Base-by-base conservation (phyloP, 2,113 vertebrate genomes). In the Gorsachius goisagi region DNA sequence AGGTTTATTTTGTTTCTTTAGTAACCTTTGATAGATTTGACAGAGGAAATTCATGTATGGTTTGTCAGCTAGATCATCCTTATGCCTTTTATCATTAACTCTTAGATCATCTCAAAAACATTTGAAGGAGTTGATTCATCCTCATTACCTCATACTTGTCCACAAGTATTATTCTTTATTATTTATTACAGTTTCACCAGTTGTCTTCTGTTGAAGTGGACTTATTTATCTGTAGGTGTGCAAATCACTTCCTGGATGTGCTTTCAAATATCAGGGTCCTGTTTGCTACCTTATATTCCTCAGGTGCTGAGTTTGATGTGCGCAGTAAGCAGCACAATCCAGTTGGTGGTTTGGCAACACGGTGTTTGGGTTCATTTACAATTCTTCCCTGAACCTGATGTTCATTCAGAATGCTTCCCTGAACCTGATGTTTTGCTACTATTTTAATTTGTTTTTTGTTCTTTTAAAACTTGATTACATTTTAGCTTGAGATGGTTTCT, bases 251-350 rank as follows among this genome's bases (percentile, higher is more conserved):
- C 44, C 56, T 35, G 68, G 60, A 30, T 3, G 1, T 81, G 37
- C 69, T 89, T 87, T 84, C 23, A 39, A 88, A 27, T 45, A 23
- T 68, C 14, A n/a, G 62, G 49, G n/a, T 90, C 30, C 62, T 88
- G 14, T 67, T 78, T 84, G 5, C 30, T 80, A 1, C 68, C 32
- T 84, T 56, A 24, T 73, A 7, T 72, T 91, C 27, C 37, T 90
- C 49, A 68, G 88, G 28, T 55, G 69, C 64, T 22, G 55, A 74
- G 56, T 71, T 32, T 53, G 74, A 32, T 75, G 16, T 26, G 14
- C 0, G 2, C n/a, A 39, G 27, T 66, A 64, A 78, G 23, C 60
- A 64, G 37, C 60, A 8, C 0, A 0, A 12, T 91, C n/a, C n/a
- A 35, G 4, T 30, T 63, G 64, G 58, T 35, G 67, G 47, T 68